These are phyloP conservation scores for Artibeus lituratus DNA, from an alignment of 2,797 vertebrate genomes.

Conservation along the genomic window DNA sequence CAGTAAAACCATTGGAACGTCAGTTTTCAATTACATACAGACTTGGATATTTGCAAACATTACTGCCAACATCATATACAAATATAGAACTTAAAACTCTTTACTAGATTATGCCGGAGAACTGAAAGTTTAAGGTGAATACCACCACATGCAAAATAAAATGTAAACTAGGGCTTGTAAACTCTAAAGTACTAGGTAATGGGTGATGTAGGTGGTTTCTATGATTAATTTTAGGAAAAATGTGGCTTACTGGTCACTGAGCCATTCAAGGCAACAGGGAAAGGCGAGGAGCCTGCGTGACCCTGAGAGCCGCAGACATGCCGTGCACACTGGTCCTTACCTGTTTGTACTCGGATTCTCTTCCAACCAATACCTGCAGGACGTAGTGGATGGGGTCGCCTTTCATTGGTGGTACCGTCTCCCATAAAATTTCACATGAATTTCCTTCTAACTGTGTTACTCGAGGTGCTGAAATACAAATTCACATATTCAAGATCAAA, in stretches of 20 bases:
- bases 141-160: background rate
- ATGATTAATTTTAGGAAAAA: background rate
- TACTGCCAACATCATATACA: background rate
- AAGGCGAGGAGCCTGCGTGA: background rate
- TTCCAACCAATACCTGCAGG: constrained; percentile 94
- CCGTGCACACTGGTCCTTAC: constrained; percentile 73
- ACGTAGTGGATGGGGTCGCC: constrained; percentile 94
- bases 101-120: background rate
- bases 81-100: background rate
- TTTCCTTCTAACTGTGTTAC: constrained; percentile 95
- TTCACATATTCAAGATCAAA: background rate
- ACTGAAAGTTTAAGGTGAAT: background rate
- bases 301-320: fast-evolving
- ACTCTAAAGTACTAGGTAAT: background rate
- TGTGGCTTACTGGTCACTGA: background rate
- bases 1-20: background rate
- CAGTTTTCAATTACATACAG: background rate
- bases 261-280: fast-evolving
- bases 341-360: constrained; percentile 98
- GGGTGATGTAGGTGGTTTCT: background rate
- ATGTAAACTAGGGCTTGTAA: background rate
- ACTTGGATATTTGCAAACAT: background rate
- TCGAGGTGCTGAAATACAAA: constrained; percentile 89
- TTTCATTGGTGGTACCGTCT: constrained; percentile 94
- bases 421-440: constrained; percentile 96